These are phyloP conservation scores for Chrysocyon brachyurus DNA, from an alignment of 2,797 vertebrate species.

Conservation along the genomic window DNA sequence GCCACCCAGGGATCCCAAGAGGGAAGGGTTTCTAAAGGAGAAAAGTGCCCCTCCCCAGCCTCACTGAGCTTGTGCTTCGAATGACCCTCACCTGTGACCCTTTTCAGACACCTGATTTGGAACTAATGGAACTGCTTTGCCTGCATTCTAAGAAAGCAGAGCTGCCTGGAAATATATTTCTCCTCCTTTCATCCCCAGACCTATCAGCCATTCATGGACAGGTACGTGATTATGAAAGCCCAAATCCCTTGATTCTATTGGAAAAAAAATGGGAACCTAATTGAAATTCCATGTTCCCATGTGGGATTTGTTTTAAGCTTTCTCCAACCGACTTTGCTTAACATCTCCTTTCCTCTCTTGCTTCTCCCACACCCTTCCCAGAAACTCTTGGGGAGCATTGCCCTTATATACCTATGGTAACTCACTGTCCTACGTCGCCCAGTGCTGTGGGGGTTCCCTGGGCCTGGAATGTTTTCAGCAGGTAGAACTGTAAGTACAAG, in stretches of 20 bases:
- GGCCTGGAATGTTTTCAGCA: background rate
- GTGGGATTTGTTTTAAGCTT: fast-evolving
- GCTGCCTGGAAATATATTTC: background rate
- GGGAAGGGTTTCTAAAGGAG: fast-evolving
- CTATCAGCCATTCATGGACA: background rate
- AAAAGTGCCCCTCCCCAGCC: background rate
- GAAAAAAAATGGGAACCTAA: background rate
- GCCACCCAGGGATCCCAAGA: background rate
- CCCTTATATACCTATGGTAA: background rate
- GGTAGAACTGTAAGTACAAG: background rate
- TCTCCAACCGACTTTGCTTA: fast-evolving
- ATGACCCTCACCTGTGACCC: background rate
- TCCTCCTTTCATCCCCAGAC: fast-evolving
- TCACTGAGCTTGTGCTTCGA: background rate
- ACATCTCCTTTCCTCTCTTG: background rate
- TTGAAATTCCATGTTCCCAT: background rate
- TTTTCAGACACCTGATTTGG: background rate
- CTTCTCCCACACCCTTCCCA: background rate
- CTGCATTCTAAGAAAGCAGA: background rate
- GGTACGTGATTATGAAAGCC: background rate
- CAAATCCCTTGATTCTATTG: background rate
- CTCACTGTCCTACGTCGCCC: background rate
- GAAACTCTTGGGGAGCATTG: background rate
- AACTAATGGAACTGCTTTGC: background rate
- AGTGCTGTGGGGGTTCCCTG: background rate